phyloP scores from a whole-genome alignment of 2,797 vertebrate species.

The Phataginus tetradactyla region DNA sequence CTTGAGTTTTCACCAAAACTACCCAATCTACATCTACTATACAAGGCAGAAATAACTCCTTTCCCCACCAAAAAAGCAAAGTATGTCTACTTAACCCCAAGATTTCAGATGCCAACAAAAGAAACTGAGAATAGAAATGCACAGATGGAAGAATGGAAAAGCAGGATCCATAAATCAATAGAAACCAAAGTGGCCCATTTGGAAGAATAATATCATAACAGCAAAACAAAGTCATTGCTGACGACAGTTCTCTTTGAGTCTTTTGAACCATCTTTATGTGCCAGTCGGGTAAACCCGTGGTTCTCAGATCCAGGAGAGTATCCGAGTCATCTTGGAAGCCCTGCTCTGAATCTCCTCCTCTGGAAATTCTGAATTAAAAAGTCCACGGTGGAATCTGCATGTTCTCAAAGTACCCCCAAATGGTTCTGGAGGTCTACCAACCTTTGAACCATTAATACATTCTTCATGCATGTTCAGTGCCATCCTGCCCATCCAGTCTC shows the following conservation, averaged over 20 bases:
- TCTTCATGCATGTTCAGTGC: background rate
- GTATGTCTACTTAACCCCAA: slow-evolving; percentile 33
- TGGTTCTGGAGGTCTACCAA: background rate
- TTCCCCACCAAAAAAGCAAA: background rate
- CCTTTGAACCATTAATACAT: background rate
- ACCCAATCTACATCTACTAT: background rate
- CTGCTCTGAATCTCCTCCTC: background rate
- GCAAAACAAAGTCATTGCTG: background rate
- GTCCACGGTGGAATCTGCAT: background rate
- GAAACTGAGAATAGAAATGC: slow-evolving; percentile 50
- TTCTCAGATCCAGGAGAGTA: background rate
- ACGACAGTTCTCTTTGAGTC: background rate
- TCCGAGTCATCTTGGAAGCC: background rate
- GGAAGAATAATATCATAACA: background rate
- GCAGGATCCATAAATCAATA: background rate
- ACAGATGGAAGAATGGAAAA: slow-evolving; percentile 44
- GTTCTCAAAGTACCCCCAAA: background rate
- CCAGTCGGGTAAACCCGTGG: background rate
- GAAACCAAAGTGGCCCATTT: background rate
- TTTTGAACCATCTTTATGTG: background rate
- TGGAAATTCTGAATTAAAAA: slow-evolving; percentile 5
- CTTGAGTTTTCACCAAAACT: slow-evolving; percentile 51
- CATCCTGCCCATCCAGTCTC: background rate
- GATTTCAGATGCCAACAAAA: slow-evolving; percentile 58
- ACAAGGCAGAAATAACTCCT: background rate